Evolutionary conservation across 2,113 vertebrate genomes (phyloP), one percentile per base, ranked within the genome.

Genomic region (Eublepharis macularius): DNA sequence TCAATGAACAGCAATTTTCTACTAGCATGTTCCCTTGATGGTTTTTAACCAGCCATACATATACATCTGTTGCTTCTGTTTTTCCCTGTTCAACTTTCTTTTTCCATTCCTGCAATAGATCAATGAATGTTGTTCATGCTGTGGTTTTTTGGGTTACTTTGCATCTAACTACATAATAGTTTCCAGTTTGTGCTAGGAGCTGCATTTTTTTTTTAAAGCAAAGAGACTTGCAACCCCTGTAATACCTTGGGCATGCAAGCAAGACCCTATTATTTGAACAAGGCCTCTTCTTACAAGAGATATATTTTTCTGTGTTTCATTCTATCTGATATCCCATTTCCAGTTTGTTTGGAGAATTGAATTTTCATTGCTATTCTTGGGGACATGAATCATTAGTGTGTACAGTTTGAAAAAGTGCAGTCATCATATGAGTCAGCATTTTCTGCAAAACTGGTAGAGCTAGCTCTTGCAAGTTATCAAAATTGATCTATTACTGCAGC

Each of bases 361-460:
- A 88, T 89, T 92, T 95, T 94, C 90, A 73, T 83, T 92, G 87
- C 91, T 94, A 91, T 94, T 51, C 17, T 94, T 91, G 91, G 92
- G 93, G 92, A 92, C 90, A 83, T 93, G 94, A 95, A 94, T 41
- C 90, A 92, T 90, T 88, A 88, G 89, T 92, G 93, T 90, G 34
- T 87, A 34, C 94, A 91, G 92, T 94, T 93, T 90, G 88, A 91
- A 83, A 75, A 70, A 65, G 70, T 92, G 91, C 82, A 90, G 93
- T 74, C 84, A 92, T 94, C 93, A 92, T 76, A 92, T 93, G 94
- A 94, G 94, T 92, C 93, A 92, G 94, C 81, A 0, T 88, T 94
- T 81, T 90, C 89, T 87, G 85, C 78, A 76, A 83, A 87, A 92
- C 92, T 88, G 87, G 5, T 89, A 92, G 91, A 2, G 43, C 86